Conservation (phyloP, 1,140 invertebrate genomes). For the Mylabris phalerata region DNA sequence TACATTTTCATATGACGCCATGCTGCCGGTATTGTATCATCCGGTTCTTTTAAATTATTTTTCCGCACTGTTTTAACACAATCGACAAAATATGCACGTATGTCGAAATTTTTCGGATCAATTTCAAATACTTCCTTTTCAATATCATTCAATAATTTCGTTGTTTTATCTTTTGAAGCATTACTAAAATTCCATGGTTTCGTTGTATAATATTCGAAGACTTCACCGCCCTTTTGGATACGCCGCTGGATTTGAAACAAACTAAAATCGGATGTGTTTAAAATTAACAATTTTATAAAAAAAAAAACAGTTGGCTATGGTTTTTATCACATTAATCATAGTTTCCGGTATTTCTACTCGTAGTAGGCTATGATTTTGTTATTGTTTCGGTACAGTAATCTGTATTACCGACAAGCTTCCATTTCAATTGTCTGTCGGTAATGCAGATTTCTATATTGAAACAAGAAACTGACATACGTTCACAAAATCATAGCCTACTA, state of each 20-base stretch:
- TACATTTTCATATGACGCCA: slow-evolving; percentile 42
- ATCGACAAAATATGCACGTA: slow-evolving; percentile 39
- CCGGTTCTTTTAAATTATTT: slow-evolving; percentile 50
- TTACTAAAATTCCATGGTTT: slow-evolving; percentile 45
- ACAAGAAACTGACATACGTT: no score
- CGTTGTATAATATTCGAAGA: slow-evolving; percentile 46
- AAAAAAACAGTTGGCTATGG: not conserved
- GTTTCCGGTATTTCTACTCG: no score
- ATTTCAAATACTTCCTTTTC: slow-evolving; percentile 40
- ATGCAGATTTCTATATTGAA: no score
- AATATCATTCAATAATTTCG: slow-evolving; percentile 35
- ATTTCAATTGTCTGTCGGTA: no score
- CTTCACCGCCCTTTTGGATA: slow-evolving; percentile 42
- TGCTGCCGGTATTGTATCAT: slow-evolving; percentile 48
- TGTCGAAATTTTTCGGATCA: slow-evolving; percentile 39
- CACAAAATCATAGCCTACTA: no score
- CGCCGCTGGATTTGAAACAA: slow-evolving; percentile 31
- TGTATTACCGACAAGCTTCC: no score
- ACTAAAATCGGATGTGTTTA: slow-evolving; percentile 5
- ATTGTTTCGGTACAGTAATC: no score
- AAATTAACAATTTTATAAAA: not conserved
- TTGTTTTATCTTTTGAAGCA: slow-evolving; percentile 29
- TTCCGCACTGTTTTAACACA: slow-evolving; percentile 41
- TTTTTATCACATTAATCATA: no score
- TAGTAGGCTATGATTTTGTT: no score